phyloP scores from a whole-genome alignment of 2,888 invertebrate species.

The Habrosyne pyritoides region DNA sequence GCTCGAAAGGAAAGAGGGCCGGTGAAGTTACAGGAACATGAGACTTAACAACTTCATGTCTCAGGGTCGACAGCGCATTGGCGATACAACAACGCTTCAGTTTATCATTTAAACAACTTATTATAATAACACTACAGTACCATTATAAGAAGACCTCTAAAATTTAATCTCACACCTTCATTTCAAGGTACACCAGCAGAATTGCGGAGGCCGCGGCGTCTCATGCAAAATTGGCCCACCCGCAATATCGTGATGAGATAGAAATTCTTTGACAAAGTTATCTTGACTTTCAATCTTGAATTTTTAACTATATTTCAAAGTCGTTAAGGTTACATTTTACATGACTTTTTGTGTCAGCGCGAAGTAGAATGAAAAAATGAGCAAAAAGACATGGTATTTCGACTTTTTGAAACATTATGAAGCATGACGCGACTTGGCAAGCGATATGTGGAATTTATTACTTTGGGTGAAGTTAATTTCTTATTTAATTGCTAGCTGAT shows the following conservation, averaged over 20 bases:
- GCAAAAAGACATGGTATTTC: slow-evolving; percentile 33
- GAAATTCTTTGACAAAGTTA: slow-evolving; percentile 31
- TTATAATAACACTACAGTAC: slow-evolving; percentile 18
- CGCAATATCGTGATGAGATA: slow-evolving; percentile 18
- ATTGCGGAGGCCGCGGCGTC: slow-evolving; percentile 19
- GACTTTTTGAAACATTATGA: slow-evolving; percentile 45
- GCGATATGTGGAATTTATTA: slow-evolving; percentile 16
- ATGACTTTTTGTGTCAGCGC: not conserved
- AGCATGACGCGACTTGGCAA: slow-evolving; percentile 45
- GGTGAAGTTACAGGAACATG: no score
- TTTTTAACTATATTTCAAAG: slow-evolving; percentile 26
- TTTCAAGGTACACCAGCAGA: not conserved
- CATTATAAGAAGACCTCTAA: slow-evolving; percentile 41
- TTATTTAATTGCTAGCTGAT: not conserved
- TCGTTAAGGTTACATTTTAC: slow-evolving; percentile 28
- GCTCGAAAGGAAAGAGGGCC: no score
- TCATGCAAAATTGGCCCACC: slow-evolving; percentile 23
- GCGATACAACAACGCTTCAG: not conserved
- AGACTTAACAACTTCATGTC: no score
- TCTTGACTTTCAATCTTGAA: slow-evolving; percentile 14
- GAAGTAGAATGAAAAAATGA: slow-evolving; percentile 31
- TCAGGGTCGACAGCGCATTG: no score
- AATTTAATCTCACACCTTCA: slow-evolving; percentile 20
- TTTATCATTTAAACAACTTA: slow-evolving; percentile 16
- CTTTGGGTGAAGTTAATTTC: not conserved